phyloP scores from a whole-genome alignment of 2,888 invertebrate species.

The Hirtodrosophila cameraria region DNA sequence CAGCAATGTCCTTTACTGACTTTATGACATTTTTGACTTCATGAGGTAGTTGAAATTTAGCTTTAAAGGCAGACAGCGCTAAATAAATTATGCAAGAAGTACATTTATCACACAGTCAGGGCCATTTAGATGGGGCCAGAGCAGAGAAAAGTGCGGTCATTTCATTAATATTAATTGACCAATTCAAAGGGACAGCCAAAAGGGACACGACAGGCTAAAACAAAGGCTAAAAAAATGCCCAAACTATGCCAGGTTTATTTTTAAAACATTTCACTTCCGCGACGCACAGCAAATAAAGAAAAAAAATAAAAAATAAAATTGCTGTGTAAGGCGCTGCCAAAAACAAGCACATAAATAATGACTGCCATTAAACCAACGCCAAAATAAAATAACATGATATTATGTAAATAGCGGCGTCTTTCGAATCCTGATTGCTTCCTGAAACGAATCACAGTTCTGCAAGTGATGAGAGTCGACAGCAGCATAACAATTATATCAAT shows the following conservation, averaged over 20 bases:
- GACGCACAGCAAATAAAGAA: conserved; percentile 2
- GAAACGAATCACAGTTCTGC: conserved; percentile 10
- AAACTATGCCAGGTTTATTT: conserved; percentile 42
- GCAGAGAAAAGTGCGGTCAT: conserved; percentile 20
- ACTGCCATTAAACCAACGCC: conserved; percentile 28
- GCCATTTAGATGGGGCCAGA: conserved; percentile 15
- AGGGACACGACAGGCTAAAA: conserved; percentile 34
- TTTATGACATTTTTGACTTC: conserved; percentile 25
- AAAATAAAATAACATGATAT: conserved; percentile 33
- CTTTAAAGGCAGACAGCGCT: not conserved
- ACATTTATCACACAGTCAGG: conserved; percentile 23
- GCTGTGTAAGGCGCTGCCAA: conserved; percentile 9
- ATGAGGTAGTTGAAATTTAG: conserved; percentile 26
- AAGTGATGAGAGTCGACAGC: conserved; percentile 35
- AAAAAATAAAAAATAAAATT: conserved; percentile 25
- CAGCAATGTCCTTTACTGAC: not conserved
- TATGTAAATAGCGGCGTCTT: conserved; percentile 50
- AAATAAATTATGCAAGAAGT: conserved; percentile 21
- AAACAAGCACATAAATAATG: conserved; percentile 42
- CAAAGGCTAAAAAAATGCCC: conserved; percentile 26
- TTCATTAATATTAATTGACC: conserved; percentile 80
- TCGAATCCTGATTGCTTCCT: not conserved
- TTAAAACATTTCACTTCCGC: conserved; percentile 26
- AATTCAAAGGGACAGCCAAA: conserved; percentile 60
- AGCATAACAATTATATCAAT: conserved; percentile 34